Percentiles rank a stretch among this genome's conserved stretches.
These are phyloP conservation scores for Lepidocolaptes lacrymiger DNA, from an alignment of 2,797 vertebrate species.

Conservation along the genomic window DNA sequence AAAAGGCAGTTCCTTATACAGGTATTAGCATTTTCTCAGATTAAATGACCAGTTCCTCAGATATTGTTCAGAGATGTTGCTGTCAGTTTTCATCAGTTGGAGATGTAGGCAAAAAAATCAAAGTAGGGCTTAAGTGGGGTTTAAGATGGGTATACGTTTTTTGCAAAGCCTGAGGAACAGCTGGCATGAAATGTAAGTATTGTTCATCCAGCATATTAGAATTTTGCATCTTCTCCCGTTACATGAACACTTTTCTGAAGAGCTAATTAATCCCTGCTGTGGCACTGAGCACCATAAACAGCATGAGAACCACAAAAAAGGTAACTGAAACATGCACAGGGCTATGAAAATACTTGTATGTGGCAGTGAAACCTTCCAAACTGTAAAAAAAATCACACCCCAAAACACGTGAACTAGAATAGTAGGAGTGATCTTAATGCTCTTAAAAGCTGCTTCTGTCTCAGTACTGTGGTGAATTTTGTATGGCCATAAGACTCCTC, in stretches of 20 bases:
- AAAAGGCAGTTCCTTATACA: not conserved
- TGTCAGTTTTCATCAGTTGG: not conserved
- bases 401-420: not conserved
- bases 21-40: not conserved
- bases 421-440: not conserved
- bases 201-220: not conserved
- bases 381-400: not conserved
- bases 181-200: not conserved
- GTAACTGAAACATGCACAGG: not conserved
- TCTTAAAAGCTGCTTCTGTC: not conserved
- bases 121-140: not conserved
- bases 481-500: not conserved
- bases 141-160: conserved; percentile 1
- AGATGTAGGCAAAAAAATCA: not conserved
- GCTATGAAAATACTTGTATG: not conserved
- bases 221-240: not conserved
- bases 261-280: not conserved
- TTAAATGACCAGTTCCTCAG: not conserved
- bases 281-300: not conserved
- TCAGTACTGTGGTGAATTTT: not conserved
- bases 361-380: not conserved
- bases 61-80: not conserved
- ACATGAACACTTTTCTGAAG: not conserved
- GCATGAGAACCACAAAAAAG: not conserved
- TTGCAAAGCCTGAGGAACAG: conserved; percentile 13